Base-by-base conservation (phyloP, 1,140 invertebrate species). In the Acyrthosiphon pisum region DNA sequence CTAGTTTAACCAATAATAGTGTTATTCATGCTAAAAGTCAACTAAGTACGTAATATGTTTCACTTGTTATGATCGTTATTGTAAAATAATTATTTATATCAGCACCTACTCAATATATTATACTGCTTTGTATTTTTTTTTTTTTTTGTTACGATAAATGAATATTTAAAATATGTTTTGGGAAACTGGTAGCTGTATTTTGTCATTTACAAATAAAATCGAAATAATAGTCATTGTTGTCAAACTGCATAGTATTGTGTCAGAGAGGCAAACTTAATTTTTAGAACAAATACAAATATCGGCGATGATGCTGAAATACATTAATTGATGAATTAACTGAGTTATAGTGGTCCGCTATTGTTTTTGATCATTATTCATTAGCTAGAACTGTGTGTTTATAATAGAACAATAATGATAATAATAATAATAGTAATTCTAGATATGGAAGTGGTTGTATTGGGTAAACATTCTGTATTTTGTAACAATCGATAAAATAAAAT, bases 281-380 rank as follows among this genome's bases (percentile, higher is more conserved):
- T 76, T 76, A 76, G 60, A 76, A 76, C 60, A 76, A 76, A 76
- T 76, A 76, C 60, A 76, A 76, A 86, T 86, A 86, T 41, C 37
- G 9, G 26, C 83, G 83, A 86, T 86, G 37, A 86, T 86, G 23
- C 37, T 44, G 41, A 86, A 86, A 86, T 46, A 44, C 37, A 86
- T 86, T 86, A 86, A 86, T 86, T 41, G 83, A 86, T 86, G 41
- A 44, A 86, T 86, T 86, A 86, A 86, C 83, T 86, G 37, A 44
- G 83, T 86, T 86, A 86, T 41, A 86, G 83, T 86, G 41, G 83
- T 86, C 41, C 23, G 22, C 83, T 44, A 86, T 86, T 86, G 83
- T 86, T 86, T 86, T 44, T 44, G 83, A 86, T 86, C 41, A 86
- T 86, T 41, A 86, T 86, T 86, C 83, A 44, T 86, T 44, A 44